A percentile compares a stretch with the other conserved stretches of the same genome.
Evolutionary conservation across 2,113 vertebrate species (phyloP).

Genomic region (Campylomormyrus tamandua): DNA sequence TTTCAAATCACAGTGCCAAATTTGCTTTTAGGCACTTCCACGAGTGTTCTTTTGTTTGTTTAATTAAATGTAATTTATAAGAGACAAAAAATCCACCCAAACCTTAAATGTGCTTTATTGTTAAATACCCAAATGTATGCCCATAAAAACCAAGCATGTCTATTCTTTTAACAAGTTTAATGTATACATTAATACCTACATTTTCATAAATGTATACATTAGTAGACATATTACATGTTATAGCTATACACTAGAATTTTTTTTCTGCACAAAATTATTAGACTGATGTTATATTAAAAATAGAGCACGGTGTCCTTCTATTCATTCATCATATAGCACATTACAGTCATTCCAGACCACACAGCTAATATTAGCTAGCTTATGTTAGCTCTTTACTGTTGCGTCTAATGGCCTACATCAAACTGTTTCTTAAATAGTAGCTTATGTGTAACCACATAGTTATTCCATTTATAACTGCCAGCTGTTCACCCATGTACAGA

Average conservation of each 20-base stretch:
- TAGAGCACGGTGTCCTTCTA: not conserved
- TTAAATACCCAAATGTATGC: slow-evolving; percentile 28
- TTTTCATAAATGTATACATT: not conserved
- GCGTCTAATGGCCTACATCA: not conserved
- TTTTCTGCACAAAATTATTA: not conserved
- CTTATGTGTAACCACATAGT: not conserved
- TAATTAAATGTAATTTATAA: slow-evolving; percentile 25
- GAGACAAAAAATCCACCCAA: slow-evolving; percentile 19
- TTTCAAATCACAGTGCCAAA: slow-evolving; percentile 63
- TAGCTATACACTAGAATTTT: not conserved
- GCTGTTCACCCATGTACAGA: not conserved
- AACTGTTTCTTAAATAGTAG: not conserved
- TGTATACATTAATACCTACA: slow-evolving; percentile 1
- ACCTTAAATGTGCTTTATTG: slow-evolving; percentile 19
- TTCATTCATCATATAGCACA: not conserved
- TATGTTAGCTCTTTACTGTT: not conserved
- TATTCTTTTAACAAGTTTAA: slow-evolving; percentile 24
- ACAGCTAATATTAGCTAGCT: not conserved
- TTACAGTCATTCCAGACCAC: not conserved
- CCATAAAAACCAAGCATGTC: slow-evolving; percentile 7
- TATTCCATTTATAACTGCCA: not conserved
- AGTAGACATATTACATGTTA: not conserved
- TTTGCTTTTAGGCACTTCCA: slow-evolving; percentile 63
- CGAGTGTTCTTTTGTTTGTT: slow-evolving; percentile 24
- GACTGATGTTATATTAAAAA: not conserved